Base-by-base conservation (phyloP, 2,113 vertebrate genomes). In the Poicephalus gulielmi region DNA sequence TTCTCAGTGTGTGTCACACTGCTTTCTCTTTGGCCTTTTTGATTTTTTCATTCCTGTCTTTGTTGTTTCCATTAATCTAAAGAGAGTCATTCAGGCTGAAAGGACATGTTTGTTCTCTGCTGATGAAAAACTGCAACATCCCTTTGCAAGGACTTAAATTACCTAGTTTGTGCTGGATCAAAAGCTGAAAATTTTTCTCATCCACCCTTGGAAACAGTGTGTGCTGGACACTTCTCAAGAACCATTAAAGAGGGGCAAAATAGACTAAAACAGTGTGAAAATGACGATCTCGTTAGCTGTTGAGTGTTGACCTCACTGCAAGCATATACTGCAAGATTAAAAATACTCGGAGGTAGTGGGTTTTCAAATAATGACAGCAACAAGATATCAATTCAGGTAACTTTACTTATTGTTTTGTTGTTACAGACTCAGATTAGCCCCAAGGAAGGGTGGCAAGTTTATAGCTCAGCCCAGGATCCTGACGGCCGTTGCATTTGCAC, bases 391-490 rank as follows among this genome's bases (percentile, higher is more conserved):
- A 0, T 37, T 86, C 17, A 12, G 15, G 39, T 84, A 23, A 25
- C 31, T 74, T 90, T 39, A 69, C 27, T 64, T 59, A 11, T 33
- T 47, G 17, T 66, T 90, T 37, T 95, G 66, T 90, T 90, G 10
- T 96, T 97, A 30, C 98, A 99, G 99, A 99, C 99, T 86, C 98
- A 98, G 87, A 99, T 99, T 16, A 99, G 99, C 31, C 99, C 99
- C 31, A 99, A 99, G 97, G 99, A 99, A 97, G 99, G 99, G 43
- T 99, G 99, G 99, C 99, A 99, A 96, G 99, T 99, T 81, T 99
- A 99, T 96, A 99, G 99, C 80, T 99, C 99, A 2, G 99, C 99
- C 5, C 99, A 99, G 97, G 99, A 99, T 90, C 99, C 99, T 6
- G 99, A 99, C 10, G 99, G 99, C 7, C 98, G 99, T 27, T 99